These are phyloP conservation scores for Cotesia congregata DNA, from an alignment of 2,888 invertebrate species.

Conservation along the genomic window DNA sequence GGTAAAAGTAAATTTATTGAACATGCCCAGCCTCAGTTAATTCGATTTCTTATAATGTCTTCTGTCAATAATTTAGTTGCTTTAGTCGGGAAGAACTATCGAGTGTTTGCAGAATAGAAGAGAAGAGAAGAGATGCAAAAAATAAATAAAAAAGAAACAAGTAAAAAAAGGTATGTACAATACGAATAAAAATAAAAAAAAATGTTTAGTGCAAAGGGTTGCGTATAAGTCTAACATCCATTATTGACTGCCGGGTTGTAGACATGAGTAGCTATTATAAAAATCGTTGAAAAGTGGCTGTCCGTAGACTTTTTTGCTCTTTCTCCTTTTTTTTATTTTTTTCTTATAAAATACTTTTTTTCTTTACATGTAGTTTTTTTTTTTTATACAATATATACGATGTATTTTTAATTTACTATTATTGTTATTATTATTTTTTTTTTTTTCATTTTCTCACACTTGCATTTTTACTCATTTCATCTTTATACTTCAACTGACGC, in stretches of 20 bases:
- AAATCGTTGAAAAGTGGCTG: constrained; percentile 47
- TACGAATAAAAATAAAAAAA: constrained; percentile 2
- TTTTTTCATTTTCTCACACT: constrained; percentile 18
- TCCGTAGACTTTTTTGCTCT: constrained; percentile 25
- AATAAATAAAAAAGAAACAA: not conserved
- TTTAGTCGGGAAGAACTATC: not conserved
- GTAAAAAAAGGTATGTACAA: not conserved
- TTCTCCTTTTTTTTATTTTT: not conserved
- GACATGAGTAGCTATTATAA: constrained; percentile 52
- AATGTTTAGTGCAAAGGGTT: constrained; percentile 34
- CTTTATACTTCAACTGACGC: constrained; percentile 23
- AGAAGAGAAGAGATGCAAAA: not conserved
- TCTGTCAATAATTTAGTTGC: constrained; percentile 43
- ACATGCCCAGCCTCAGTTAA: constrained; percentile 30
- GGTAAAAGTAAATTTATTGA: constrained; percentile 9
- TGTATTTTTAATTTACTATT: not conserved
- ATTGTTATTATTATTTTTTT: not conserved
- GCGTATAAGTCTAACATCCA: constrained; percentile 48
- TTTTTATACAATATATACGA: not conserved
- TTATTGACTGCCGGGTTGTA: constrained; percentile 50
- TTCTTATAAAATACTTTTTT: not conserved
- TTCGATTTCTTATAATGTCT: constrained; percentile 50
- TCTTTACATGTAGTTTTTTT: constrained; percentile 13
- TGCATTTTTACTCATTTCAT: constrained; percentile 21
- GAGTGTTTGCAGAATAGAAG: not conserved